Percentiles rank a stretch among this genome's conserved stretches.
Conservation (phyloP, 1,140 invertebrate species). For the Lordiphosa stackelbergi region DNA sequence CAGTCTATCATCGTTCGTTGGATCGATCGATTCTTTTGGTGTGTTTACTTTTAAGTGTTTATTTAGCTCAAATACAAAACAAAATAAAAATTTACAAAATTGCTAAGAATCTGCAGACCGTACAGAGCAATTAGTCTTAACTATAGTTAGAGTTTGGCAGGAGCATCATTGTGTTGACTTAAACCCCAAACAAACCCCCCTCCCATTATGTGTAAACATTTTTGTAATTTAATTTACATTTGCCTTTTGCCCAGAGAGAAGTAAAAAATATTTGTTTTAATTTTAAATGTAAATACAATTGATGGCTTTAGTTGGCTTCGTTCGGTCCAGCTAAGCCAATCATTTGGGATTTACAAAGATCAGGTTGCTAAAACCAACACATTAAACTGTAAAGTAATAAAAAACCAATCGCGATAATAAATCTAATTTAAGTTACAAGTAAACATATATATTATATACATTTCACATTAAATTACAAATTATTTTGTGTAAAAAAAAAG, state of each 20-base stretch:
- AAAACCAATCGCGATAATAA: slow-evolving; percentile 41
- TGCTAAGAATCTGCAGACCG: slow-evolving; percentile 29
- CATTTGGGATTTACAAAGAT: too few species aligned
- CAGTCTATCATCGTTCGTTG: slow-evolving; percentile 41
- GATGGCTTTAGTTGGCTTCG: too few species aligned
- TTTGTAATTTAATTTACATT: slow-evolving; percentile 54
- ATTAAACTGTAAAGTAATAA: slow-evolving; percentile 52
- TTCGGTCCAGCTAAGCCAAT: too few species aligned
- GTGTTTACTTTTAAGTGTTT: slow-evolving; percentile 57
- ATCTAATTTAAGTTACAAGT: slow-evolving; percentile 34
- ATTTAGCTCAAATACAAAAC: slow-evolving; percentile 61
- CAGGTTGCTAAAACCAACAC: too few species aligned
- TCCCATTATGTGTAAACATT: slow-evolving; percentile 34
- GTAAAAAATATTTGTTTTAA: slow-evolving; percentile 53
- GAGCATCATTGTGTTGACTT: slow-evolving; percentile 25
- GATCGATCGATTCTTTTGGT: slow-evolving; percentile 17
- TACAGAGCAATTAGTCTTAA: slow-evolving; percentile 52
- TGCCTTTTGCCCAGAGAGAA: slow-evolving; percentile 31
- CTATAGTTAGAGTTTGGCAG: slow-evolving; percentile 52
- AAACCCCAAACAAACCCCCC: neutral
- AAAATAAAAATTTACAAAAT: slow-evolving; percentile 18
- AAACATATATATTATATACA: slow-evolving; percentile 35
- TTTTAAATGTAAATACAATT: neutral
- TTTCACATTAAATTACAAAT: slow-evolving; percentile 24
- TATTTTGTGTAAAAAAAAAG: slow-evolving; percentile 30